Evolutionary conservation across 2,113 vertebrate genomes (phyloP), one percentile per base, ranked within the genome.

Genomic region (Triplophysa siluroides): DNA sequence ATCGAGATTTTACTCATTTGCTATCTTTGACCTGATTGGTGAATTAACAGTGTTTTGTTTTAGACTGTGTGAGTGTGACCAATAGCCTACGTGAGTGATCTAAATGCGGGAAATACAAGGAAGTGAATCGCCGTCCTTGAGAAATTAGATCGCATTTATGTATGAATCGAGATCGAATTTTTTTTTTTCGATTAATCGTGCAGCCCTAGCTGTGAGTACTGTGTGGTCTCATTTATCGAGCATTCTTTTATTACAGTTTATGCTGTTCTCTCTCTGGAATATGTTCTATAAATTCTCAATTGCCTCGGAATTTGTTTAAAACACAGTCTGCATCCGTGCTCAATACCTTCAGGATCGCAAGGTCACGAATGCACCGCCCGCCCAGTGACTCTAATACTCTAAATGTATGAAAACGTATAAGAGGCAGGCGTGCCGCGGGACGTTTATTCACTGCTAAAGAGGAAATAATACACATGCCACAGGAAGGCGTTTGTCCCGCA

Each of bases 251-350:
- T 68, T 12, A 16, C 13, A 16, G 14, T 47, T 67, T 45, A 2
- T 16, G 52, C 24, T 5, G 5, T 54, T 54, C 1, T 21, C 50
- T 64, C 68, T 8, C 2, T 54, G 47, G 23, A 19, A 16, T 38
- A 24, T 56, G 24, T 56, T 14, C 2, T 12, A 11, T 45, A 18
- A 52, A 6, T 3, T 5, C 16, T 72, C 26, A n/a, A 13, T 54
- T 4, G 12, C 26, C 8, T 43, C 8, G 29, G 12, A 21, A 73
- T 41, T 54, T 41, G 52, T 73, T 73, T 73, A 43, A n/a, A 23
- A 73, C 41, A 73, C 70, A 60, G 54, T 33, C 70, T 73, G 70
- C 70, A 60, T 60, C n/a, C 54, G 29, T 41, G 70, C 13, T 60
- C 21, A 33, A 56, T 56, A 41, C 52, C 29, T 73, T 73, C 29